Evolutionary conservation across 2,113 vertebrate genomes (phyloP), one percentile per base, ranked within the genome.

Genomic region (Cottus gobio): DNA sequence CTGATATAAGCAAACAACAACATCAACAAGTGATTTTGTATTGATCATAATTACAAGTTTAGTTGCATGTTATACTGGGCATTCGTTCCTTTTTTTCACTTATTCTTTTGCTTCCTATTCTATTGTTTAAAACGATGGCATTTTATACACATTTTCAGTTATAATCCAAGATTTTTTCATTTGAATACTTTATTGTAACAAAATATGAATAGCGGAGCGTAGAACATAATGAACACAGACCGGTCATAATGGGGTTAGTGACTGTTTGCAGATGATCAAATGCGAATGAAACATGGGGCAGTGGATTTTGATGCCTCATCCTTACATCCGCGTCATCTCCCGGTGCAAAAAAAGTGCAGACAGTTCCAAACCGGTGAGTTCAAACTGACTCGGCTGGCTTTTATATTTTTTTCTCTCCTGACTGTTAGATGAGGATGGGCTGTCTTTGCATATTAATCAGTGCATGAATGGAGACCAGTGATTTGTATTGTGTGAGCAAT

Each of bases 401-500:
- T 87, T 82, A 68, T 44, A 86, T 91, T 91, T 90, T 90, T 86
- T 74, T 78, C 85, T 83, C 82, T 75, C 77, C 82, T 81, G 77
- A 81, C 75, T 89, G 87, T 92, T 90, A 88, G 93, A 94, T 93
- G 87, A 93, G 85, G 83, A 89, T 84, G 85, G 89, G 82, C 83
- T 34, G 92, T 91, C 91, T 90, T 82, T 94, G 94, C 95, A 95
- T 95, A 93, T 94, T 95, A 95, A 95, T 95, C 90, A 94, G 89
- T 22, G 65, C 78, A 72, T 95, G 94, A 94, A 95, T 93, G 56
- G 89, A 68, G 65, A 60, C 90, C 81, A 85, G 89, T 93, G 91
- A 95, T 94, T 93, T 94, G 87, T 91, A 93, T 95, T 95, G 94
- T 94, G 93, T 74, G 75, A 89, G 90, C 80, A 83, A 86, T 65